Percentiles rank a stretch among this genome's conserved stretches.
Evolutionary conservation across 2,888 invertebrate species (phyloP).

Genomic region (Alitta virens): DNA sequence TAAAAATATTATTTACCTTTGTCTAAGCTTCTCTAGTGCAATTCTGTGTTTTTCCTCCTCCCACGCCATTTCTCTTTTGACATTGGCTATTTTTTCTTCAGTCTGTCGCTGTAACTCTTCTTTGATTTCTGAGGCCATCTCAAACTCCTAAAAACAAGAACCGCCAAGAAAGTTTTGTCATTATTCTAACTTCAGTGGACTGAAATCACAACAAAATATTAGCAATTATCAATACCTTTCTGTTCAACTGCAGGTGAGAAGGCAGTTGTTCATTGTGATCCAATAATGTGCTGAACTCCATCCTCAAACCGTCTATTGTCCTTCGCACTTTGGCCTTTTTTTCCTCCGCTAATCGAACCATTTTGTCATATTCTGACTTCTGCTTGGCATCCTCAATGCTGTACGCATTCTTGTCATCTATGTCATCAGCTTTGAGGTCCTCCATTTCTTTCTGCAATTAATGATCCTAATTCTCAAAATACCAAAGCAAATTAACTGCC

Average conservation of each 20-base stretch:
- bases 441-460: slow-evolving; percentile 24
- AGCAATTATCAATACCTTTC: slow-evolving; percentile 35
- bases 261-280: slow-evolving; percentile 51
- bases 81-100: slow-evolving; percentile 46
- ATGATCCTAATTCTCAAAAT: too few species aligned
- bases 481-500: too few species aligned
- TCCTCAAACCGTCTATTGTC: slow-evolving; percentile 46
- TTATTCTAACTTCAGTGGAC: too few species aligned
- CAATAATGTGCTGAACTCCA: slow-evolving; percentile 50
- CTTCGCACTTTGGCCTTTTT: slow-evolving; percentile 51
- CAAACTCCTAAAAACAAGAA: slow-evolving; percentile 48
- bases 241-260: slow-evolving; percentile 40
- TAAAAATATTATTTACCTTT: slow-evolving; percentile 35
- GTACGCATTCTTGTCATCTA: slow-evolving; percentile 56
- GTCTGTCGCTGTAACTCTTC: slow-evolving; percentile 47
- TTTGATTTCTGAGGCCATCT: slow-evolving; percentile 55
- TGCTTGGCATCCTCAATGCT: slow-evolving; percentile 58
- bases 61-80: slow-evolving; percentile 54
- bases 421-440: slow-evolving; percentile 43
- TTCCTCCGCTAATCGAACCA: slow-evolving; percentile 53
- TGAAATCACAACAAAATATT: too few species aligned
- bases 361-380: slow-evolving; percentile 56
- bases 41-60: slow-evolving; percentile 55
- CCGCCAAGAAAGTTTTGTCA: too few species aligned
- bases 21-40: slow-evolving; percentile 49